Percentiles rank a stretch among this genome's conserved stretches.
phyloP scores from a whole-genome alignment of 2,797 vertebrate species.

The Microtus obscurus region DNA sequence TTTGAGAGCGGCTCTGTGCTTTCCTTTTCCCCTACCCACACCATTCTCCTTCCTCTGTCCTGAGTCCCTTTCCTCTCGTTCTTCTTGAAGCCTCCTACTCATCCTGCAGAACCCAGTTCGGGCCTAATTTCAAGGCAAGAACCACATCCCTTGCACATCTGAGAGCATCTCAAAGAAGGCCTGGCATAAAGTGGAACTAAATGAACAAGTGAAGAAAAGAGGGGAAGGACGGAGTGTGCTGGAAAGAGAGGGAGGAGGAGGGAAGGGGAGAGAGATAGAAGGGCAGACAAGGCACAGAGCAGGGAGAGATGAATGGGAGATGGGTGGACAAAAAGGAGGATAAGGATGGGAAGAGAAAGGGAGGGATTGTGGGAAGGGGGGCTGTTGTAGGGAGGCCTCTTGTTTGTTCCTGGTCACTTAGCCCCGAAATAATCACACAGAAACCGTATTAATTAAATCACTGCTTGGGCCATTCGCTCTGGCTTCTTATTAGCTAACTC shows the following conservation, averaged over 20 bases:
- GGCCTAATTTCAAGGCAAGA: background rate
- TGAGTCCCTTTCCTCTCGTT: background rate
- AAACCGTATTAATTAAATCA: too few species aligned
- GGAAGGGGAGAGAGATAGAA: background rate
- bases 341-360: background rate
- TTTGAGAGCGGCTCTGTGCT: background rate
- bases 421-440: too few species aligned
- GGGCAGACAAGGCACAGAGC: background rate
- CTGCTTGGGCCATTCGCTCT: too few species aligned
- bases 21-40: background rate
- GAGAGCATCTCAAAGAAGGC: background rate
- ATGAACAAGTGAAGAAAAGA: background rate
- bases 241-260: background rate
- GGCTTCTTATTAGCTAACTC: too few species aligned
- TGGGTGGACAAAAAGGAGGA: background rate
- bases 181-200: background rate
- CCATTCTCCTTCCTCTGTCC: background rate
- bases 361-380: background rate
- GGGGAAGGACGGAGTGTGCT: too few species aligned
- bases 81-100: background rate
- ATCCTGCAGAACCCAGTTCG: background rate
- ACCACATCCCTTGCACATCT: background rate
- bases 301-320: background rate
- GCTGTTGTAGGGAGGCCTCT: too few species aligned
- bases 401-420: too few species aligned